A percentile compares a stretch with the other conserved stretches of the same genome.
These are phyloP conservation scores for Sarcophilus harrisii DNA, from an alignment of 2,797 vertebrate species.

Conservation along the genomic window DNA sequence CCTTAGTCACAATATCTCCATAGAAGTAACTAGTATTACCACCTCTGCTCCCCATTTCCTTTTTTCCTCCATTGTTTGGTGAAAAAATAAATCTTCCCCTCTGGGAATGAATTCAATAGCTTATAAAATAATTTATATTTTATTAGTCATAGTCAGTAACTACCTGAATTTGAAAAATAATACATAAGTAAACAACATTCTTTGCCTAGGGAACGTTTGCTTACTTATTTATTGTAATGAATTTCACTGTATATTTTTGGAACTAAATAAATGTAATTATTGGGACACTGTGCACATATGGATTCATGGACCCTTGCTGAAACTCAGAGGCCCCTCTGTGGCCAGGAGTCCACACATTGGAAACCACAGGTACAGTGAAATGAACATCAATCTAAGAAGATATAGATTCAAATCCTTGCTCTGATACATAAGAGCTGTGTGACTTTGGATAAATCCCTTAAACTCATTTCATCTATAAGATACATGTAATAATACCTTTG, in stretches of 20 bases:
- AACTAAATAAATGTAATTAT: neutral
- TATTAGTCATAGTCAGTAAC: neutral
- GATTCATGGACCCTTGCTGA: neutral
- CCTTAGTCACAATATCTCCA: neutral
- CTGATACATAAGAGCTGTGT: neutral
- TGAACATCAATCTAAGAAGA: neutral
- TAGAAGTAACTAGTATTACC: neutral
- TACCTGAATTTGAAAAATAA: neutral
- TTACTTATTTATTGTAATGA: neutral
- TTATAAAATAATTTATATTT: neutral
- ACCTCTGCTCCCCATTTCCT: neutral
- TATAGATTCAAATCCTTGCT: neutral
- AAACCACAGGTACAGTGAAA: too few relatives aligned
- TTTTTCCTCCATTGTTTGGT: neutral
- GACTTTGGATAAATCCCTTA: neutral
- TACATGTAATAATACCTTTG: neutral
- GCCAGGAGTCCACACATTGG: neutral
- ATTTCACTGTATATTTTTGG: neutral
- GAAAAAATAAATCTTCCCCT: neutral
- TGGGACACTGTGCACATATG: neutral
- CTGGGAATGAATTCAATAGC: neutral
- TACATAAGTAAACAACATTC: neutral
- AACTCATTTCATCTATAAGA: neutral
- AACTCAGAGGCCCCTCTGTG: neutral
- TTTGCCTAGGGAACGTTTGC: neutral